These are phyloP conservation scores for Scaptodrosophila lebanonensis DNA, from an alignment of 1,140 invertebrate genomes.

Conservation along the genomic window DNA sequence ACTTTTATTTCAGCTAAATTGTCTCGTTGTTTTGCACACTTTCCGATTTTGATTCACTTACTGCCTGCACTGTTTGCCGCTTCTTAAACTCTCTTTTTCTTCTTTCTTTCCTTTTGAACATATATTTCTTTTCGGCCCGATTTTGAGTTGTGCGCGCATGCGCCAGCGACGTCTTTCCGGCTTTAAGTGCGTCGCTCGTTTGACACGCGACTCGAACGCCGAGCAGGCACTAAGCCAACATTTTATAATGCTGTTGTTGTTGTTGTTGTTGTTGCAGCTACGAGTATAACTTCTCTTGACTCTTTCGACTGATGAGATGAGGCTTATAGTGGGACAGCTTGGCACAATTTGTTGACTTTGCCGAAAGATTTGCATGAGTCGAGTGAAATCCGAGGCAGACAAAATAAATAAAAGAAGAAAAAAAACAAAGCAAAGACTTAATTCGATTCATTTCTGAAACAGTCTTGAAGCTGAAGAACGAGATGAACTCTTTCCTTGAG, in stretches of 20 bases:
- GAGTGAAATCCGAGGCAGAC: too few species aligned
- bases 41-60: slow-evolving; percentile 40
- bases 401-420: too few species aligned
- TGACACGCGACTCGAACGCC: slow-evolving; percentile 57
- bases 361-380: too few species aligned
- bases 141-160: slow-evolving; percentile 24
- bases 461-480: too few species aligned
- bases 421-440: too few species aligned
- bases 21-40: slow-evolving; percentile 58
- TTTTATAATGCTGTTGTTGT: background rate
- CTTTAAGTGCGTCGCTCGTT: slow-evolving; percentile 59
- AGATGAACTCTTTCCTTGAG: too few species aligned
- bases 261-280: too few species aligned
- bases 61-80: slow-evolving; percentile 29
- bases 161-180: slow-evolving; percentile 59
- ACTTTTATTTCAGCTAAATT: slow-evolving; percentile 1
- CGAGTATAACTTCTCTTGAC: too few species aligned
- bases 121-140: too few species aligned
- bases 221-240: slow-evolving; percentile 38
- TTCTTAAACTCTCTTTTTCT: slow-evolving; percentile 22
- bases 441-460: too few species aligned
- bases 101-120: slow-evolving; percentile 9
- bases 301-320: too few species aligned
- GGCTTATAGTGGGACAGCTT: too few species aligned
- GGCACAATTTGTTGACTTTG: slow-evolving; percentile 2